phyloP scores from a whole-genome alignment of 1,140 invertebrate species.

The Leptoteleia sp. region DNA sequence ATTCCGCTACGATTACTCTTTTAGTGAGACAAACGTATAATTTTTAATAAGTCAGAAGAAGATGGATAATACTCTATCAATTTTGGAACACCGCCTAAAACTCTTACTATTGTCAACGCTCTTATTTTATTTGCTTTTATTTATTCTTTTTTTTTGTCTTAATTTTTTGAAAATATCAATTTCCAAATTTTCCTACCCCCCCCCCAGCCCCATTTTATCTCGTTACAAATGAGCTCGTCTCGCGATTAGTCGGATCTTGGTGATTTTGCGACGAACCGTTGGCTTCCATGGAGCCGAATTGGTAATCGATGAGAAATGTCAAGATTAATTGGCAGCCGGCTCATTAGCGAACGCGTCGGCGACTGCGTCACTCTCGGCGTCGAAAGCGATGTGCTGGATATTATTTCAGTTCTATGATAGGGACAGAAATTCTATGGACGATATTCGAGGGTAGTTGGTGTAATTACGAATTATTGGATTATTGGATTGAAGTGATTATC shows the following conservation, averaged over 20 bases:
- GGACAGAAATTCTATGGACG: constrained; percentile 56
- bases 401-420: constrained; percentile 63
- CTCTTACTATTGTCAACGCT: no score
- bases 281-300: constrained; percentile 62
- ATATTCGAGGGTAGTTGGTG: constrained; percentile 57
- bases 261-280: constrained; percentile 58
- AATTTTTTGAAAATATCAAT: no score
- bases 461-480: constrained; percentile 67
- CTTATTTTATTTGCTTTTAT: no score
- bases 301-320: constrained; percentile 69
- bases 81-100: no score
- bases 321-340: constrained; percentile 70
- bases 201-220: constrained; percentile 48
- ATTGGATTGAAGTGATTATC: constrained; percentile 63
- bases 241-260: constrained; percentile 59
- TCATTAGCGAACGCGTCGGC: constrained; percentile 68
- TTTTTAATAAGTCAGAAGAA: no score
- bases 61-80: no score
- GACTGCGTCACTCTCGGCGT: constrained; percentile 61
- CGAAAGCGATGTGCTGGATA: constrained; percentile 67
- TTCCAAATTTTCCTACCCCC: no score
- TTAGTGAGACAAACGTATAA: no score
- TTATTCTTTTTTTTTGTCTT: no score
- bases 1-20: no score
- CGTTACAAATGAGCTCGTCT: constrained; percentile 64